These are phyloP conservation scores for Iphiclides podalirius DNA, from an alignment of 2,888 invertebrate genomes.

Conservation along the genomic window DNA sequence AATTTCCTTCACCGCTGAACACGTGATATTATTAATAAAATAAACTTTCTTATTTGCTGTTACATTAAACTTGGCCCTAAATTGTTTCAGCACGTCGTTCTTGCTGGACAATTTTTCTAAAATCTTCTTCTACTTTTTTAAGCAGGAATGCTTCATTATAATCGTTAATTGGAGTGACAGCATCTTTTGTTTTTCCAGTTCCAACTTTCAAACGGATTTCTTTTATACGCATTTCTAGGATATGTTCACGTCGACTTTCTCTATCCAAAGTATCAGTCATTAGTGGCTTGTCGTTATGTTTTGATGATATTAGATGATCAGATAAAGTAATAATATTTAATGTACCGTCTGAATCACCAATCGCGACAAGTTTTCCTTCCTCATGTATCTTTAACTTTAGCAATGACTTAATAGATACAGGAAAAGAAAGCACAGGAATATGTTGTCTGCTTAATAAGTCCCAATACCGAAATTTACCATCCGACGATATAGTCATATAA, in stretches of 20 bases:
- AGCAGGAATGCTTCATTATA: slow-evolving; percentile 38
- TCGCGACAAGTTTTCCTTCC: slow-evolving; percentile 78
- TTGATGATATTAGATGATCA: slow-evolving; percentile 81
- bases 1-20: too few species aligned
- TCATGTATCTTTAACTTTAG: slow-evolving; percentile 83
- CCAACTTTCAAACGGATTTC: slow-evolving; percentile 84
- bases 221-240: slow-evolving; percentile 90
- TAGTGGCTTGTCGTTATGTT: slow-evolving; percentile 81
- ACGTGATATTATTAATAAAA: too few species aligned
- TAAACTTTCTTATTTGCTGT: too few species aligned
- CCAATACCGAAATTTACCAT: slow-evolving; percentile 88
- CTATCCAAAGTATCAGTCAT: slow-evolving; percentile 88
- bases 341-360: slow-evolving; percentile 84
- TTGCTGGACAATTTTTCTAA: slow-evolving; percentile 54
- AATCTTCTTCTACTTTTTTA: slow-evolving; percentile 59
- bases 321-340: slow-evolving; percentile 83
- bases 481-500: slow-evolving; percentile 53
- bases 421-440: slow-evolving; percentile 82
- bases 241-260: slow-evolving; percentile 91
- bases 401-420: slow-evolving; percentile 75
- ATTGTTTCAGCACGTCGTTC: too few species aligned
- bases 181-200: slow-evolving; percentile 53
- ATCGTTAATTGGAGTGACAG: slow-evolving; percentile 30
- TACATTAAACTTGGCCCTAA: too few species aligned
- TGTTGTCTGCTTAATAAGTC: slow-evolving; percentile 86